Evolutionary conservation across 2,797 vertebrate species (phyloP).

Genomic region (Helostoma temminkii): DNA sequence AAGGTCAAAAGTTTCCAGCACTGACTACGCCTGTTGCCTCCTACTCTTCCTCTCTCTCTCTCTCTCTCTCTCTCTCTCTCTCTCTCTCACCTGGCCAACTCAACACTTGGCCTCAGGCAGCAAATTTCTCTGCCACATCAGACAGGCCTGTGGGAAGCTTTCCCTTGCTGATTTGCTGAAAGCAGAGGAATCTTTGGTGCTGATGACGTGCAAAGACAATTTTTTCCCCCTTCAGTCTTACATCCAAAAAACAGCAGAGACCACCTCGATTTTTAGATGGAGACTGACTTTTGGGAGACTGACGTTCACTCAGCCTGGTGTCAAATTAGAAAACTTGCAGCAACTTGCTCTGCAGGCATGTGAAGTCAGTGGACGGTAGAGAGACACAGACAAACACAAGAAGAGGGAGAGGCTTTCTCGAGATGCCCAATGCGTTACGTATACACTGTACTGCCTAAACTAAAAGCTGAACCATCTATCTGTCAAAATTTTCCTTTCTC

Average conservation of each 20-base stretch:
- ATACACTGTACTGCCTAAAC: constrained; percentile 34
- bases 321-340: constrained; percentile 65
- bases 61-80: constrained; percentile 8
- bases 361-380: constrained; percentile 21
- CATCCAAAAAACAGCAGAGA: neutral
- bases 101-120: constrained; percentile 55
- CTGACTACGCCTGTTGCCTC: constrained; percentile 51
- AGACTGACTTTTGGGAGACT: neutral
- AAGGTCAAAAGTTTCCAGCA: constrained; percentile 53
- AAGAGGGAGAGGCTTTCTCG: constrained; percentile 51
- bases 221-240: neutral
- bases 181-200: neutral
- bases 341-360: constrained; percentile 73
- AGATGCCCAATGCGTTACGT: constrained; percentile 65
- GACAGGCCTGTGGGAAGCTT: constrained; percentile 24
- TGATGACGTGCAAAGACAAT: neutral
- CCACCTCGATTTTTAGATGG: neutral
- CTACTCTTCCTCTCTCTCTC: neutral
- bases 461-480: constrained; percentile 10
- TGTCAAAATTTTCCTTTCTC: constrained; percentile 37
- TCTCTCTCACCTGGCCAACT: constrained; percentile 64
- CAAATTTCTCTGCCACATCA: constrained; percentile 61
- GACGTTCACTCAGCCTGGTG: neutral
- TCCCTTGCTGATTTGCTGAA: constrained; percentile 16
- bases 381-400: constrained; percentile 41